Base-by-base conservation (phyloP, 2,113 vertebrate genomes). In the Typhlomys cinereus region DNA sequence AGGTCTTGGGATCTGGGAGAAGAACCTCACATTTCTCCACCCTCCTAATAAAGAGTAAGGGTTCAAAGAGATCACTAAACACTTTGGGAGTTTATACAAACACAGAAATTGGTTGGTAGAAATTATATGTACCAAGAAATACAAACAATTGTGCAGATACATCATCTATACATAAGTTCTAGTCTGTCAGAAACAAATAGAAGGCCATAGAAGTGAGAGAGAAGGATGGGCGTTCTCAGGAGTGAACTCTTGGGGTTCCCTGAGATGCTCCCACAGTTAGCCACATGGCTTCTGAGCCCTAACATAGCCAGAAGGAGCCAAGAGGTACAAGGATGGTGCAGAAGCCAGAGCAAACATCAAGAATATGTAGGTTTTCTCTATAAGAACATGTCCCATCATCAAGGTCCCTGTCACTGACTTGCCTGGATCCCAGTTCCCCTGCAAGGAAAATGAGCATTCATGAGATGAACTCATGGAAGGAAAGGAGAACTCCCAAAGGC, bases 191-290 rank as follows among this genome's bases (percentile, higher is more conserved):
- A 29, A 61, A 46, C 88, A 59, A 13, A n/a, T 25, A 80, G 84
- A 25, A 34, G 67, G 27, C 4, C 20, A 4, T 52, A 48, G 36
- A 74, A 12, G n/a, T 41, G 5, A 18, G 15, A 3, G 0, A 27
- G 31, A 3, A n/a, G 7, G 31, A n/a, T 9, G 27, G 17, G 4
- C 2, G 0, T 8, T 5, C 4, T 13, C n/a, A 2, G 10, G 1
- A 1, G 0, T 17, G 6, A 14, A 18, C 18, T 9, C 36, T 21
- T 23, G 2, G 52, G 21, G 54, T 2, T 20, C 21, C 0, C 0
- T 1, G 15, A 36, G 46, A 31, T 7, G 11, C 61, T 1, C 0
- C 52, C 4, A 1, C 44, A 34, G 18, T 44, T 29, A 31, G 34
- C 1, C 3, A 4, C 17, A n/a, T 50, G n/a, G 23, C 25, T 50